Base-by-base conservation (phyloP, 1,140 invertebrate genomes). In the Himalopsyche phryganea region DNA sequence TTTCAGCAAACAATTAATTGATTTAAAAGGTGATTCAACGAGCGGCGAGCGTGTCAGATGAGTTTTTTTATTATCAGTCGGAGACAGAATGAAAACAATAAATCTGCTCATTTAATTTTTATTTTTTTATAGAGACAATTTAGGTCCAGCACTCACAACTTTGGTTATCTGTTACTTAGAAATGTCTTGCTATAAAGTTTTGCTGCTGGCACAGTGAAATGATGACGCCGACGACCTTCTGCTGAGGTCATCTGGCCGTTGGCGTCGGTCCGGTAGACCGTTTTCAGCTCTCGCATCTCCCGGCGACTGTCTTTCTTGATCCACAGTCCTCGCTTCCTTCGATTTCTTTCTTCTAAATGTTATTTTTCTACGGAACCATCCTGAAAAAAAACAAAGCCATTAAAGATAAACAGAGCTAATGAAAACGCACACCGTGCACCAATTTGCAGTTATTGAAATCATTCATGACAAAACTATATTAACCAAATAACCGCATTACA, bases 341-440 rank as follows among this genome's bases (percentile, higher is more conserved):
- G 50, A 33, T 44, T 60, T 64, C 38, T 46, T 64, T 47, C 58
- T 60, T 64, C 49, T 64, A 64, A 64, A 60, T 64, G 62, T 64
- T 64, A 64, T 64, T 60, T 64, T 64, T 64, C 62, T 58, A 17
- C 62, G 53, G 40, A 64, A 36, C 62, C 62, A 64, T 58, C 62
- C 62, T 64, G 58, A 6, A 64, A 64, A 15, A 47, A 15, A 44
- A 19, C 20, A 44, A 11, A 6, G 10, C 17, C 15, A 44, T 44
- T 18, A 44, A 44, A 44, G 17, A 44, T 19, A 17, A 11, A 11
- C 42, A 41, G 18, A 17, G 6, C 17, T 15, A 44, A 28, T 28
- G 9, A 28, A 28, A 28, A 28, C 23, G 23, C 3, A 28, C 3
- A 28, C 23, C 23, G 23, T 28, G 23, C 23, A 28, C 23, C 23